Evolutionary conservation across 2,888 invertebrate genomes (phyloP).

Genomic region (Tenthredo scrophulariae): DNA sequence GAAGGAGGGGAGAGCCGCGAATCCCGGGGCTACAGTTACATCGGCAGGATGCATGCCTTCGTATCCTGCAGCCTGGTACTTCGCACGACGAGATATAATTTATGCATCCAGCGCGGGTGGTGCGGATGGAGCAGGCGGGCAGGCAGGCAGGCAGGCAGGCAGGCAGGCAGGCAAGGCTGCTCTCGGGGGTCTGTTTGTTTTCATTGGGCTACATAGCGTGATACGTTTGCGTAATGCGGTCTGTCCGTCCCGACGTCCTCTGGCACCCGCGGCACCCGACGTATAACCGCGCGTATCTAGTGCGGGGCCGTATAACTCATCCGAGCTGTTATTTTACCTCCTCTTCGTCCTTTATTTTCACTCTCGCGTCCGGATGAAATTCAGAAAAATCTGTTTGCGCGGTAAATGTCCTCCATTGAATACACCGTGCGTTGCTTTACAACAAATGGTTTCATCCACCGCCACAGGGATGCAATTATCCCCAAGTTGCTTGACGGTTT

Average conservation of each 20-base stretch:
- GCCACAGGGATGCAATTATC: neutral
- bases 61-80: constrained; percentile 48
- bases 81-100: constrained; percentile 51
- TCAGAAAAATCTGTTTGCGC: constrained; percentile 27
- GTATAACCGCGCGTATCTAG: constrained; percentile 56
- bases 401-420: constrained; percentile 40
- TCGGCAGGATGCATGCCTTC: constrained; percentile 33
- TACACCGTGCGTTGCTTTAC: constrained; percentile 33
- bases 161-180: constrained; percentile 59
- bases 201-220: constrained; percentile 78
- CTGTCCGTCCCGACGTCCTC: constrained; percentile 68
- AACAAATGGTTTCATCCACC: neutral
- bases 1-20: neutral
- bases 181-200: constrained; percentile 75
- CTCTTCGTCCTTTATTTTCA: constrained; percentile 38
- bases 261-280: constrained; percentile 60
- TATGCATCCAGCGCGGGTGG: constrained; percentile 53
- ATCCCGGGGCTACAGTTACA: constrained; percentile 32
- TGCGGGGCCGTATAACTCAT: constrained; percentile 55
- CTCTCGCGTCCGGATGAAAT: constrained; percentile 40
- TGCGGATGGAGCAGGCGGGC: constrained; percentile 52
- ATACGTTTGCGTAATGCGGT: constrained; percentile 77
- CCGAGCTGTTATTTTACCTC: constrained; percentile 30
- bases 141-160: constrained; percentile 39
- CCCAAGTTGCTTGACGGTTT: neutral